phyloP scores from a whole-genome alignment of 2,113 vertebrate species.

The Pyrgilauda ruficollis region DNA sequence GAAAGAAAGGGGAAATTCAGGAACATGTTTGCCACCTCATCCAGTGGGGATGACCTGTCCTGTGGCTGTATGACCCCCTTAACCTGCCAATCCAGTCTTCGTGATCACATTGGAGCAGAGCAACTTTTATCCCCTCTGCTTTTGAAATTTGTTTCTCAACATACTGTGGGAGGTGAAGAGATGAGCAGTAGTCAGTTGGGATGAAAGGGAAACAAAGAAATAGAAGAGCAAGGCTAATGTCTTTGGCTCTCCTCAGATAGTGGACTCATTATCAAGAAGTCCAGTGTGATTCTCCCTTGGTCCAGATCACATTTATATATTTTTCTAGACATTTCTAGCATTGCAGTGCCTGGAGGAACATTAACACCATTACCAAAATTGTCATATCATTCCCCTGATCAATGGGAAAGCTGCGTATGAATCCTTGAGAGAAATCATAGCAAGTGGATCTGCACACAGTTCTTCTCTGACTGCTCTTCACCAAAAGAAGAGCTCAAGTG shows the following conservation, averaged over 20 bases:
- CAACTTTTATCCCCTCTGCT: neutral
- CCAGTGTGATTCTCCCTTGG: neutral
- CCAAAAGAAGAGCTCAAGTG: rapidly evolving
- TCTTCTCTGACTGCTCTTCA: neutral
- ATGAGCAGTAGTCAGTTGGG: neutral
- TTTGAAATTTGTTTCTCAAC: neutral
- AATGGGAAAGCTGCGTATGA: neutral
- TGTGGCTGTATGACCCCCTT: neutral
- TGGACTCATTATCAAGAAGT: neutral
- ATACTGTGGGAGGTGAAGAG: neutral
- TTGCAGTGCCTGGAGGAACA: neutral
- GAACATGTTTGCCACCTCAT: neutral
- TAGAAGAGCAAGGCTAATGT: neutral
- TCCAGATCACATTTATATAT: neutral
- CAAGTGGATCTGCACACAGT: too few species aligned
- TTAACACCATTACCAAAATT: neutral
- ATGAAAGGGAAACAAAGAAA: neutral
- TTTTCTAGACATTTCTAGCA: neutral
- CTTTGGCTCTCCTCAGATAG: neutral
- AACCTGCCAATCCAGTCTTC: neutral
- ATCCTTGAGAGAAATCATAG: neutral
- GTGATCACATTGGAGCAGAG: neutral
- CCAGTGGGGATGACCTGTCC: neutral
- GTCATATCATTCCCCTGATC: neutral
- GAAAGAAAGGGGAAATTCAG: neutral